phyloP scores from a whole-genome alignment of 2,888 invertebrate species.

The Polylopha cassiicola region DNA sequence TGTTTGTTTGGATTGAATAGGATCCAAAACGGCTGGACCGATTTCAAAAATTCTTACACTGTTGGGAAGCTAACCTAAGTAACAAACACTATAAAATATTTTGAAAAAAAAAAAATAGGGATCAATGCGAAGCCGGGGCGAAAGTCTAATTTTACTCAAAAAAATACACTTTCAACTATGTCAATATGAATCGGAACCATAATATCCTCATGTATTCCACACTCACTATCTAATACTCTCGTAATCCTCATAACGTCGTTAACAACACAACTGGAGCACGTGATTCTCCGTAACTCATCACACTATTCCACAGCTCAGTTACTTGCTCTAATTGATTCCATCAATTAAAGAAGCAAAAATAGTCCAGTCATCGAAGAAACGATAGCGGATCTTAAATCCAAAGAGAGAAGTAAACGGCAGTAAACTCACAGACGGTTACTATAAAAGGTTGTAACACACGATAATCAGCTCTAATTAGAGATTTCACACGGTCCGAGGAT shows the following conservation, averaged over 20 bases:
- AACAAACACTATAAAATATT: no score
- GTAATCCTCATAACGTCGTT: slow-evolving; percentile 20
- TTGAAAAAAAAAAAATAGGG: no score
- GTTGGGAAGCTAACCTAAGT: no score
- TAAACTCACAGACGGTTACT: slow-evolving; percentile 21
- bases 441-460: slow-evolving; percentile 32
- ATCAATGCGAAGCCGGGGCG: no score
- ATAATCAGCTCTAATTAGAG: slow-evolving; percentile 47
- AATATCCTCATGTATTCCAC: no score
- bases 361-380: slow-evolving; percentile 12
- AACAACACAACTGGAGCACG: slow-evolving; percentile 17
- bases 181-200: no score
- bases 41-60: no score
- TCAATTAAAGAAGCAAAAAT: slow-evolving; percentile 18
- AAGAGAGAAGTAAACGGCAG: slow-evolving; percentile 13
- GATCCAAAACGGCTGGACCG: no score
- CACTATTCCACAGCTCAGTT: slow-evolving; percentile 14
- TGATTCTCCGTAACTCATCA: slow-evolving; percentile 18
- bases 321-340: slow-evolving; percentile 16
- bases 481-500: slow-evolving; percentile 45
- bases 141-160: no score
- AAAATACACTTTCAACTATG: no score
- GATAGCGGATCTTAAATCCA: slow-evolving; percentile 15
- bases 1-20: no score
- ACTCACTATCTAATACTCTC: slow-evolving; percentile 15